Conservation (phyloP, 2,888 invertebrate genomes). For the Villa cingulata region DNA sequence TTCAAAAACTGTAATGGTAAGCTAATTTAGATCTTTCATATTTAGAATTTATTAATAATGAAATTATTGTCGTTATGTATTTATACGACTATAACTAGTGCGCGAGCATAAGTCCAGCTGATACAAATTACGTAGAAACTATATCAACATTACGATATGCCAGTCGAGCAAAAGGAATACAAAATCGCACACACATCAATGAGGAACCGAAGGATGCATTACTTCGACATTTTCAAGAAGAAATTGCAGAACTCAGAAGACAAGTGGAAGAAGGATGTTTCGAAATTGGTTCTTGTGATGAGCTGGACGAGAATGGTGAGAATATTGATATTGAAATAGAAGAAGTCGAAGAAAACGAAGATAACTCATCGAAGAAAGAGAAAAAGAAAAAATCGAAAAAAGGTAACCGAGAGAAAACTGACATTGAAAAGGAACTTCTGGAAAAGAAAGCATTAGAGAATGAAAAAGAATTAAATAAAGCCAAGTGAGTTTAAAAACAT, state of each 20-base stretch:
- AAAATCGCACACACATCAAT: conserved; percentile 90
- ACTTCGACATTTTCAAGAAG: conserved; percentile 87
- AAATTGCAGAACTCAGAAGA: conserved; percentile 82
- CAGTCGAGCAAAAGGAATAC: conserved; percentile 93
- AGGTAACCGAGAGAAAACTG: conserved; percentile 35
- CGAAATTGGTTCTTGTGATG: conserved; percentile 29
- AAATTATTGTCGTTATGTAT: background rate
- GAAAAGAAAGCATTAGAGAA: conserved; percentile 52
- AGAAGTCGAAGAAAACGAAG: conserved; percentile 42
- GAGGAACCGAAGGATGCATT: conserved; percentile 96
- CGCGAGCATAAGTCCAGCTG: conserved; percentile 94
- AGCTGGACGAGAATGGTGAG: conserved; percentile 39
- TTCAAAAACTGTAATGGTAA: conserved; percentile 86
- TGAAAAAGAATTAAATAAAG: conserved; percentile 60
- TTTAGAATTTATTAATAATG: background rate
- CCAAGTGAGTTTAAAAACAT: conserved; percentile 42
- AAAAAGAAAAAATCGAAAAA: conserved; percentile 34
- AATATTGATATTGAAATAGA: conserved; percentile 22
- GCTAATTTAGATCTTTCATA: conserved; percentile 9
- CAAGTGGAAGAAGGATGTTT: conserved; percentile 57
- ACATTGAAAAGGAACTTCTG: conserved; percentile 50
- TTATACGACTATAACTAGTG: conserved; percentile 50
- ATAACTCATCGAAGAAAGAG: conserved; percentile 41
- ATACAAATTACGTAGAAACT: conserved; percentile 92
- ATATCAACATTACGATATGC: conserved; percentile 94